Percentiles rank a stretch among this genome's conserved stretches.
phyloP scores from a whole-genome alignment of 2,888 invertebrate genomes.

The Cantharis rufa region DNA sequence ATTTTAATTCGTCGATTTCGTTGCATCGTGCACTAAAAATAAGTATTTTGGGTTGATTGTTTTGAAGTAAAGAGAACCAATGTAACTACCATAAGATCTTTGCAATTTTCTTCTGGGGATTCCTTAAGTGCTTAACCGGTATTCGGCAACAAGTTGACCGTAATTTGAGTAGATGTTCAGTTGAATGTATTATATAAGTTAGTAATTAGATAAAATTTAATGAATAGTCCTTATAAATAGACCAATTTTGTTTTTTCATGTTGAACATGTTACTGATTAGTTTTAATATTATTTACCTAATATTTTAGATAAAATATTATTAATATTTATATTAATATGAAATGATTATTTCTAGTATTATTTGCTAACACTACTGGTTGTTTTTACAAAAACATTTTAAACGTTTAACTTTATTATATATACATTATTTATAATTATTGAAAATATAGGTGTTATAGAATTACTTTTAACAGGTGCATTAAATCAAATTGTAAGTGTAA shows the following conservation, averaged over 20 bases:
- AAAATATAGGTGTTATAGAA: background rate
- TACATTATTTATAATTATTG: background rate
- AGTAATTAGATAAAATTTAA: background rate
- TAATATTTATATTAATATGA: background rate
- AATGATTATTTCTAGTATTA: too few species aligned
- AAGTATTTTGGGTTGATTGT: too few species aligned
- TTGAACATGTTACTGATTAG: too few species aligned
- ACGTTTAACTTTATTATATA: too few species aligned
- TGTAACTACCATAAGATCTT: background rate
- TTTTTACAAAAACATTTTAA: too few species aligned
- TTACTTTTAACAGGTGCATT: constrained; percentile 25
- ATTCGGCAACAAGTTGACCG: background rate
- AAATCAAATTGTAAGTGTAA: constrained; percentile 39
- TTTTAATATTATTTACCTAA: background rate
- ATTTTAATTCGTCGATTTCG: too few species aligned
- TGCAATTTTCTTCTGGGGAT: background rate
- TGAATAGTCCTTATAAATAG: background rate
- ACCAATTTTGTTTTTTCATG: background rate
- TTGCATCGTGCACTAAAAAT: too few species aligned
- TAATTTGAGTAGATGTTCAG: background rate
- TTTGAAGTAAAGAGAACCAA: too few species aligned
- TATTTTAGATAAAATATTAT: background rate
- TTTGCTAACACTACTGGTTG: too few species aligned
- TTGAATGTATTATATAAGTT: background rate
- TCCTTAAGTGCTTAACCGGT: background rate